A percentile compares a stretch with the other conserved stretches of the same genome.
phyloP scores from a whole-genome alignment of 2,888 invertebrate species.

The Dorcus hopei region DNA sequence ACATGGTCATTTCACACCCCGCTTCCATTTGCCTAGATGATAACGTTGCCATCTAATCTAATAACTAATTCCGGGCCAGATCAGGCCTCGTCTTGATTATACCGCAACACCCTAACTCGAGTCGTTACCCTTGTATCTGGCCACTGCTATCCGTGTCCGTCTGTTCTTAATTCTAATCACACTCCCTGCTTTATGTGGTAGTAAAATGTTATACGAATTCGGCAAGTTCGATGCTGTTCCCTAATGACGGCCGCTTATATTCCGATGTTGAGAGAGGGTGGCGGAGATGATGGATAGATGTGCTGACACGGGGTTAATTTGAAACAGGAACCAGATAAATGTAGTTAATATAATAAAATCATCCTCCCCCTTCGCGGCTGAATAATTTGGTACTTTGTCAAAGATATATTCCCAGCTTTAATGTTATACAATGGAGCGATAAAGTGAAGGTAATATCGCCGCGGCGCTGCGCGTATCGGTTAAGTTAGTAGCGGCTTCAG shows the following conservation, averaged over 20 bases:
- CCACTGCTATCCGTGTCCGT: slow-evolving; percentile 26
- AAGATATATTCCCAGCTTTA: slow-evolving; percentile 20
- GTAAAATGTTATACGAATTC: slow-evolving; percentile 24
- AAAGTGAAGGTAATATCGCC: slow-evolving; percentile 17
- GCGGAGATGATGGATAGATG: slow-evolving; percentile 41
- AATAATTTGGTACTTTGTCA: slow-evolving; percentile 27
- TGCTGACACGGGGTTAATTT: slow-evolving; percentile 45
- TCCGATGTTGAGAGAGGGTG: slow-evolving; percentile 20
- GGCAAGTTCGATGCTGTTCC: slow-evolving; percentile 23
- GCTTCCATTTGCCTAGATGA: slow-evolving; percentile 32
- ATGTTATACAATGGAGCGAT: slow-evolving; percentile 20
- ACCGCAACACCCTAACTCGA: slow-evolving; percentile 20
- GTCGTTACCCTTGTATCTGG: slow-evolving; percentile 28
- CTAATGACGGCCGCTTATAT: slow-evolving; percentile 24
- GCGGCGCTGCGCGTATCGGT: slow-evolving; percentile 18
- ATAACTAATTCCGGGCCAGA: slow-evolving; percentile 33
- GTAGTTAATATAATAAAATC: slow-evolving; percentile 44
- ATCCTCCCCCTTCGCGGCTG: slow-evolving; percentile 22
- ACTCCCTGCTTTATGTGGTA: slow-evolving; percentile 25
- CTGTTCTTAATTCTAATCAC: slow-evolving; percentile 29
- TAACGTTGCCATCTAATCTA: slow-evolving; percentile 36
- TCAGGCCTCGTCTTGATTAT: slow-evolving; percentile 12
- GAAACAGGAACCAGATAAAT: slow-evolving; percentile 45
- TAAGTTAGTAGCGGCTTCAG: slow-evolving; percentile 19
- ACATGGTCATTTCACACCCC: slow-evolving; percentile 36